phyloP scores from a whole-genome alignment of 2,113 vertebrate genomes.

The Bujurquina vittata region DNA sequence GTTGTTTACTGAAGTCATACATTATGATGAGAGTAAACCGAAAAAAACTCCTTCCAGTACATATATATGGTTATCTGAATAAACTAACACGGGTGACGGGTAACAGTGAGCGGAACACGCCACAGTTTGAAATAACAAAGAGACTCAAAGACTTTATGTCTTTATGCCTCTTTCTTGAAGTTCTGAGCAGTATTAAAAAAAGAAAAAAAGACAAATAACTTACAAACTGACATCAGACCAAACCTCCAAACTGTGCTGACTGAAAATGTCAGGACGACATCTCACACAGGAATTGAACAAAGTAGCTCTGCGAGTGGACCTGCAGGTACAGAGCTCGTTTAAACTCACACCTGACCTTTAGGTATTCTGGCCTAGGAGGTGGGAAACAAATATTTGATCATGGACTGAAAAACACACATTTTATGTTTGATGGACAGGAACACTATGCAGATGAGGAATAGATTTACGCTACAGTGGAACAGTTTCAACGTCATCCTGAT shows the following conservation, averaged over 20 bases:
- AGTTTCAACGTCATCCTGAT: neutral
- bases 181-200: neutral
- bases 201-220: constrained; percentile 2
- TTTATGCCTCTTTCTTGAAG: neutral
- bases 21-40: constrained; percentile 5
- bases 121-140: neutral
- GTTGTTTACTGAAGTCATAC: neutral
- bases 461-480: neutral
- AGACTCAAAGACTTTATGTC: neutral
- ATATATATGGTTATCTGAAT: neutral
- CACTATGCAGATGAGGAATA: neutral
- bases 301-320: neutral
- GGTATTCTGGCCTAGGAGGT: neutral
- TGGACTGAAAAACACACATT: constrained; percentile 3
- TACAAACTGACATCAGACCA: neutral
- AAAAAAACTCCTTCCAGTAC: neutral
- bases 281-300: constrained; percentile 1
- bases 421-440: neutral
- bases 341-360: constrained; percentile 1
- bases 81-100: neutral
- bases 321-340: neutral
- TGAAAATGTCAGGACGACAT: constrained; percentile 14
- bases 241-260: neutral
- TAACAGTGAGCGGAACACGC: neutral
- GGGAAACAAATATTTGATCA: neutral